Evolutionary conservation across 2,113 vertebrate genomes (phyloP).

Genomic region (Microcebus griseorufus): DNA sequence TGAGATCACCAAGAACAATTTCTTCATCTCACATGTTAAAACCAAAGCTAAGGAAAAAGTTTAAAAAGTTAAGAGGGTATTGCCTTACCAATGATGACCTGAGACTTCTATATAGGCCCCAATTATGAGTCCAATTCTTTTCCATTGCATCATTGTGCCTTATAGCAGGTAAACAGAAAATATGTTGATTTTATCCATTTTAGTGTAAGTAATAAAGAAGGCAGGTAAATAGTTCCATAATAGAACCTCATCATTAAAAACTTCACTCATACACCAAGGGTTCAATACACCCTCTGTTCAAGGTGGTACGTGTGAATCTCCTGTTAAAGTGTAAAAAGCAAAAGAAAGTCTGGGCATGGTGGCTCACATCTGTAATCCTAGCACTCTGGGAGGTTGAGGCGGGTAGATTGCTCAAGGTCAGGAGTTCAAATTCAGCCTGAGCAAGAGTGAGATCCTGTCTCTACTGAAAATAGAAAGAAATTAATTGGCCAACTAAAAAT

Average conservation of each 20-base stretch:
- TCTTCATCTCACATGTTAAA: conserved; percentile 6
- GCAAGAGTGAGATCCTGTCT: too few relatives aligned
- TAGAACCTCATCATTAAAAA: neutral
- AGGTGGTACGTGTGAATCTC: neutral
- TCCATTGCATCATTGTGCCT: neutral
- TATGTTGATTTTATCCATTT: conserved; percentile 28
- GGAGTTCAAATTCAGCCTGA: too few relatives aligned
- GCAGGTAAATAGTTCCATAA: neutral
- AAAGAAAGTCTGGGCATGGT: neutral
- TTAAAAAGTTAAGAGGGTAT: neutral
- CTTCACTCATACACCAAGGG: neutral
- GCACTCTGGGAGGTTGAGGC: too few relatives aligned
- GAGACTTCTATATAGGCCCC: neutral
- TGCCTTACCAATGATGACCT: neutral
- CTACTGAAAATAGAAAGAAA: too few relatives aligned
- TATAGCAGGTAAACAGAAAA: neutral
- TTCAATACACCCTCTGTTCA: neutral
- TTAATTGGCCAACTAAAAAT: too few relatives aligned
- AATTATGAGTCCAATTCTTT: neutral
- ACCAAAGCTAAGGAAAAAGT: neutral
- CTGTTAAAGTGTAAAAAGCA: neutral
- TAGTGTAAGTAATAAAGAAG: conserved; percentile 11
- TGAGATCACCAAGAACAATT: neutral
- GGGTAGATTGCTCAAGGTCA: too few relatives aligned
- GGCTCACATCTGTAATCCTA: too few relatives aligned